Percentiles rank a stretch among this genome's conserved stretches.
Conservation (phyloP, 2,113 vertebrate genomes). For the Coreoperca whiteheadi region DNA sequence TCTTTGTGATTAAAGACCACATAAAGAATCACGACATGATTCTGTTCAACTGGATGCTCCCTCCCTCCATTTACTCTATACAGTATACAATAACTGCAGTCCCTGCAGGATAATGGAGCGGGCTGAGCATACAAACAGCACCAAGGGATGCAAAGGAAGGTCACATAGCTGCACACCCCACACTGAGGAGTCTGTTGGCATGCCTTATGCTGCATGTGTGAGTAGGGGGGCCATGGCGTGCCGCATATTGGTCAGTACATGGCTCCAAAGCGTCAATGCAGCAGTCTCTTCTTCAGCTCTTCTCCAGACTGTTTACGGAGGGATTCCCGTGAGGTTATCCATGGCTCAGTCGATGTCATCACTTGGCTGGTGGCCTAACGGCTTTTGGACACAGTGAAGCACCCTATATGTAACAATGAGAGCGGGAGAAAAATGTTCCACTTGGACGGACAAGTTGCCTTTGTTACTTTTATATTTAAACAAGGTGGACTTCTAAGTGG, state of each 20-base stretch:
- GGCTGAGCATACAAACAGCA: slow-evolving; percentile 31
- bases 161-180: slow-evolving; percentile 71
- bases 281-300: slow-evolving; percentile 44
- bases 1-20: background rate
- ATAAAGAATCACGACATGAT: background rate
- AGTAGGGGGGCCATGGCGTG: slow-evolving; percentile 68
- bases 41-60: background rate
- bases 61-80: background rate
- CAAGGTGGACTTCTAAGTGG: slow-evolving; percentile 37
- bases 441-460: slow-evolving; percentile 56
- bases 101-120: slow-evolving; percentile 46
- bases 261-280: slow-evolving; percentile 48
- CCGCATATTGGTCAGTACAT: slow-evolving; percentile 62
- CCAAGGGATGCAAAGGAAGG: slow-evolving; percentile 56
- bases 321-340: slow-evolving; percentile 73
- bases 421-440: slow-evolving; percentile 29
- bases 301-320: slow-evolving; percentile 55
- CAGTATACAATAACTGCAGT: slow-evolving; percentile 17
- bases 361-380: slow-evolving; percentile 58
- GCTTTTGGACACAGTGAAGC: slow-evolving; percentile 66
- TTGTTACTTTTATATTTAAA: slow-evolving; percentile 65
- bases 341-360: slow-evolving; percentile 43
- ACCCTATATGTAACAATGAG: slow-evolving; percentile 59
- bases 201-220: slow-evolving; percentile 62
- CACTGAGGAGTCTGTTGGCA: slow-evolving; percentile 61